Evolutionary conservation across 2,888 invertebrate genomes (phyloP), one percentile per base, ranked within the genome.

Genomic region (Sthenelais limicola): DNA sequence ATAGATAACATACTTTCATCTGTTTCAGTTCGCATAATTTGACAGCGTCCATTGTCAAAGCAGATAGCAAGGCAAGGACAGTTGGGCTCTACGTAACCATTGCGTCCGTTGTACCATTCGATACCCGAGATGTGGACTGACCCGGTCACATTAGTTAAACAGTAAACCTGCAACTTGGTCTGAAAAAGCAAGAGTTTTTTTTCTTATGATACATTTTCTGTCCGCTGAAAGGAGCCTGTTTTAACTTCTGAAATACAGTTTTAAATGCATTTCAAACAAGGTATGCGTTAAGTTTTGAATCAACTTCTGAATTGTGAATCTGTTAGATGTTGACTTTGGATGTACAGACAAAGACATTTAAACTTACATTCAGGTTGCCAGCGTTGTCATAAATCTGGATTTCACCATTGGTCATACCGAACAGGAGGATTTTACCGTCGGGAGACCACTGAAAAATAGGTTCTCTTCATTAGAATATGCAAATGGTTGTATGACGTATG

Each of bases 361-460:
- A 51, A 82, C 88, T 85, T 83, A 91, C 91, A 78, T 90, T 87
- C 81, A 90, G 91, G 80, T 90, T 90, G 58, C 98, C 98, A 85
- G 94, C 93, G 84, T 94, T 94, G 86, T 99, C 98, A 88, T 97
- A 99, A 7, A 96, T 90, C 88, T 98, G 97, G 24, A 98, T 91
- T 88, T 98, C 96, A 0, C 98, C 97, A 89, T 92, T 96, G 71
- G 92, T 91, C 72, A 97, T 89, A 47, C 96, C 96, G 89, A 99
- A 97, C 1, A 99, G 89, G 15, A 99, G 89, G 54, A 95, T 90
- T 77, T 94, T 92, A 69, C 95, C 94, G 87, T 98, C 97, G 0
- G 98, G 97, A 15, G 98, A 97, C 98, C 98, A 99, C 88, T 90
- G 82, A 35, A 84, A 82, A 38, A 72, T 21, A 62, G 32, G 15